Base-by-base conservation (phyloP, 1,140 invertebrate genomes). In the Apis laboriosa region DNA sequence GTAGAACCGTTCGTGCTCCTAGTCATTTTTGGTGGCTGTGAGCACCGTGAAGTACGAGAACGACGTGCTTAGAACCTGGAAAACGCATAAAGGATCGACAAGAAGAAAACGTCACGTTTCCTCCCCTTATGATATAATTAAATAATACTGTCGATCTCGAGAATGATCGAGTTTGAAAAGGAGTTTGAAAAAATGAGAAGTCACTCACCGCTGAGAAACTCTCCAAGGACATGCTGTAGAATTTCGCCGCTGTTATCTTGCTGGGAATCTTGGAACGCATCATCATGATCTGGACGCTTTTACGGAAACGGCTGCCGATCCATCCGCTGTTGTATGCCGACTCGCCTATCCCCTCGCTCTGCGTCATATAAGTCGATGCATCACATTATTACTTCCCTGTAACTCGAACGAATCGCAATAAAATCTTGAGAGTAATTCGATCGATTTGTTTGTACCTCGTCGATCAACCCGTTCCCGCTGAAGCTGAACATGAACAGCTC, bases 401-500 rank as follows among this genome's bases (percentile, higher is more conserved):
- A 60, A 24, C 9, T 9, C 28, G 28, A 34, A 34, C 34, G 34
- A 34, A 34, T 34, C 3, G 3, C 3, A 34, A 34, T 34, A 28
- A 2, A 34, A 28, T 64, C 24, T 17, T 15, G 15, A n/a, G 19
- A 34, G 7, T 24, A 34, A 34, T 43, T 43, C 5, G 34, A 43
- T 43, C 34, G 4, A 43, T 43, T 80, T 43, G 34, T 34, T 43
- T 0, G 5, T n/a, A 91, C 92, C 86, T 91, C 90, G 12, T 73
- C 73, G 13, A 91, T 90, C 77, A 92, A 76, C 17, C 73, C 55
- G n/a, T 92, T 71, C 12, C 92, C 92, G 24, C 90, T 90, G 63
- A 86, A 90, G 76, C 90, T 92, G 72, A 93, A 93, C 28, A 93
- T 71, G 81, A 91, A 93, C 58, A 93, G 67, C 75, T 93, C 93